Evolutionary conservation across 2,888 invertebrate species (phyloP).

Genomic region (Charanyca ferruginea): DNA sequence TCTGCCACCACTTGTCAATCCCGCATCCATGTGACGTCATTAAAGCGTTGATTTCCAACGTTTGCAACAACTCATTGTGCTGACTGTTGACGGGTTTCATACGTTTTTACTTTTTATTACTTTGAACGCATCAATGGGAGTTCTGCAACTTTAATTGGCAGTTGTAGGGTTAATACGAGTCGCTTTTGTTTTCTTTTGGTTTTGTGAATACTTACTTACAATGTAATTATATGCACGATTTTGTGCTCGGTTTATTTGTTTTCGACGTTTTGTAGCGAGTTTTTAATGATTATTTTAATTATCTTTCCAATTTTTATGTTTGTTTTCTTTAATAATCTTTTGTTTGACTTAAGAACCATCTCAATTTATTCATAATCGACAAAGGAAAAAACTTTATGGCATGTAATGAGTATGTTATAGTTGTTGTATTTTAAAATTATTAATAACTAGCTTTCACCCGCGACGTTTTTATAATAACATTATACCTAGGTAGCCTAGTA

Average conservation of each 20-base stretch:
- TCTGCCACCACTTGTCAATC: constrained; percentile 62
- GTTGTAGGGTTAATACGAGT: constrained; percentile 41
- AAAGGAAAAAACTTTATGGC: not conserved
- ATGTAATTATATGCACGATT: constrained; percentile 4
- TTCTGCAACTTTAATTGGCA: constrained; percentile 60
- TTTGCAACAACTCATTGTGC: constrained; percentile 53
- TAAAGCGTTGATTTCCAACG: constrained; percentile 61
- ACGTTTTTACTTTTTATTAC: constrained; percentile 53
- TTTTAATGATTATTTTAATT: constrained; percentile 6
- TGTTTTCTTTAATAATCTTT: not conserved
- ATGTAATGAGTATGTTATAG: not conserved
- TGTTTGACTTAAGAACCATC: not conserved
- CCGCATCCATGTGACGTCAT: constrained; percentile 61
- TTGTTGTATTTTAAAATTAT: not conserved
- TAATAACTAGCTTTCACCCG: too few species aligned
- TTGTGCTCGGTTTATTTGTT: not conserved
- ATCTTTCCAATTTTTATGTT: not conserved
- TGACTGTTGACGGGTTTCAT: constrained; percentile 39
- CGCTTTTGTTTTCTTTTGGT: not conserved
- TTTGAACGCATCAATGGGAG: constrained; percentile 45
- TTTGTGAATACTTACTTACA: constrained; percentile 1
- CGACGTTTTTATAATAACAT: too few species aligned
- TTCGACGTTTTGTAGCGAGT: not conserved
- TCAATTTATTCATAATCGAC: not conserved
- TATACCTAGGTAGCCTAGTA: too few species aligned